Evolutionary conservation across 2,797 vertebrate species (phyloP).

Genomic region (Gadopsis marmoratus): DNA sequence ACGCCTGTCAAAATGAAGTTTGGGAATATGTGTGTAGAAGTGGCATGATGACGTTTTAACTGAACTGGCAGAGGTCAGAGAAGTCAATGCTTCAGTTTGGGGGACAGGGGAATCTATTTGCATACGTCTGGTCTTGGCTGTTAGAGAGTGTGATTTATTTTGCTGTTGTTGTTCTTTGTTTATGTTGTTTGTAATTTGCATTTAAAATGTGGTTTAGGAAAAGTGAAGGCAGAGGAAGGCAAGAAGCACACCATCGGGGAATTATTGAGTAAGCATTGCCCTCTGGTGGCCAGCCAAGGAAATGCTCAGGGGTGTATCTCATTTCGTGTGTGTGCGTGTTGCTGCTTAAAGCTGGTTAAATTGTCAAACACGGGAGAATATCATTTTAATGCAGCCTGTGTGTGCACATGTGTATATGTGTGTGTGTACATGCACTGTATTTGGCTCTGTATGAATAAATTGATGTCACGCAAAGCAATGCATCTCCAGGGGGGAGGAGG

Average conservation of each 20-base stretch:
- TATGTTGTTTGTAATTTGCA: conserved; percentile 66
- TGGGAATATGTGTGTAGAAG: conserved; percentile 6
- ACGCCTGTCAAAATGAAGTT: conserved; percentile 52
- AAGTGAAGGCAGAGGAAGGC: conserved; percentile 19
- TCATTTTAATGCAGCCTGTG: conserved; percentile 14
- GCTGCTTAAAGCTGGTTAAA: conserved; percentile 19
- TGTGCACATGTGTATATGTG: neutral
- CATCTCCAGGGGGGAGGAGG: conserved; percentile 51
- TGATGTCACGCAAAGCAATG: conserved; percentile 64
- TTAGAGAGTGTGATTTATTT: conserved; percentile 59
- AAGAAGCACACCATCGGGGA: neutral
- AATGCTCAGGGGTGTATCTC: neutral
- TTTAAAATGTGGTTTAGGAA: conserved; percentile 59
- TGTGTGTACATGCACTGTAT: conserved; percentile 11
- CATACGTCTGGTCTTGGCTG: conserved; percentile 44
- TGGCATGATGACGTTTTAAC: conserved; percentile 31
- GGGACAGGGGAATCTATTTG: conserved; percentile 36
- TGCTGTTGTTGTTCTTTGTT: conserved; percentile 58
- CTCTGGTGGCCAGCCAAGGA: conserved; percentile 66
- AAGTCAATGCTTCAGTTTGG: conserved; percentile 39
- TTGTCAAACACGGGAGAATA: conserved; percentile 19
- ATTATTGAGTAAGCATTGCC: conserved; percentile 75
- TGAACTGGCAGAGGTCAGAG: conserved; percentile 54
- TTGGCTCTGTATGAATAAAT: conserved; percentile 64
- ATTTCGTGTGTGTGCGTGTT: neutral